These are phyloP conservation scores for Tragelaphus buxtoni DNA, from an alignment of 2,113 vertebrate genomes.

Conservation along the genomic window DNA sequence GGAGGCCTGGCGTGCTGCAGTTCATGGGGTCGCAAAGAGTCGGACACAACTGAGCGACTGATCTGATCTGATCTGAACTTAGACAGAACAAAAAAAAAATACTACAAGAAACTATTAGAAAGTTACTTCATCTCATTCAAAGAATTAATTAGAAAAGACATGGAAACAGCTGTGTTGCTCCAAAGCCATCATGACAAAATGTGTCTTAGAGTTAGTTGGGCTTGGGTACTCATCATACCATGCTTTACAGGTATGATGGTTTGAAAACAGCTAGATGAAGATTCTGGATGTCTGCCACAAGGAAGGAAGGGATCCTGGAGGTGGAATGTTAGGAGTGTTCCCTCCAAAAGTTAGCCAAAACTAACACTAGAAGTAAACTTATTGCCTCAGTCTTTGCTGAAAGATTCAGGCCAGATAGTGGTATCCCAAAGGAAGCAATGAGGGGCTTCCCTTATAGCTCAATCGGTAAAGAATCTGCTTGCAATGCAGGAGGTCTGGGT, in stretches of 20 bases:
- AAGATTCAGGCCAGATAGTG: background rate
- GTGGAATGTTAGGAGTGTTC: background rate
- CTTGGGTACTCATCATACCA: background rate
- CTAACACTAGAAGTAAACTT: background rate
- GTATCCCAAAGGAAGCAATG: background rate
- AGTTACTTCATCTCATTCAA: background rate
- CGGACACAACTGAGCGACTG: too few relatives aligned
- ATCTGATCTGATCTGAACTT: background rate
- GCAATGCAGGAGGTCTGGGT: background rate
- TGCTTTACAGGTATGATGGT: background rate
- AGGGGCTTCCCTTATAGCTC: background rate
- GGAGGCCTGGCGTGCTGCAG: too few relatives aligned
- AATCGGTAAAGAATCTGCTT: background rate
- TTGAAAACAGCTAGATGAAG: background rate
- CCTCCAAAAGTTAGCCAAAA: background rate
- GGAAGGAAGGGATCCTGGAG: background rate
- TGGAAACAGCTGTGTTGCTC: background rate
- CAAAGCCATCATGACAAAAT: background rate
- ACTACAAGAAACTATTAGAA: background rate
- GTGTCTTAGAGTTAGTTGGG: background rate
- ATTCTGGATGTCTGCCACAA: background rate
- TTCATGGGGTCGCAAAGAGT: too few relatives aligned
- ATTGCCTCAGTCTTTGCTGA: background rate
- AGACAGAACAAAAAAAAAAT: background rate
- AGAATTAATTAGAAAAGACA: background rate